Conservation (phyloP, 2,888 invertebrate species). For the Limnephilus marmoratus region DNA sequence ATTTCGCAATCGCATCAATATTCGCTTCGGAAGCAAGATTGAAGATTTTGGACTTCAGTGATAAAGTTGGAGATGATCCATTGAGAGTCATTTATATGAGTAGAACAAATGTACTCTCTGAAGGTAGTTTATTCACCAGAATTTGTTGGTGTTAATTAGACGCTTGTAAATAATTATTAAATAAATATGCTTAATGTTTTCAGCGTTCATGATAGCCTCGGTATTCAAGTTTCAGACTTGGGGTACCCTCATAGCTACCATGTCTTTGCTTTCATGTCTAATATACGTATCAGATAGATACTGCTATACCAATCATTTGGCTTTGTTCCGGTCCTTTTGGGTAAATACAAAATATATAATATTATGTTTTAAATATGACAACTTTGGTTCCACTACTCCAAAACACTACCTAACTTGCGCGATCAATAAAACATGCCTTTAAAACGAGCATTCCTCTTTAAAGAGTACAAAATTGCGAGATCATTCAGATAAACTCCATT, state of each 20-base stretch:
- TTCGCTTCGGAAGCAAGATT: slow-evolving; percentile 55
- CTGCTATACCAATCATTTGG: neutral
- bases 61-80: slow-evolving; percentile 56
- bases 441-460: no score
- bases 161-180: neutral
- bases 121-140: slow-evolving; percentile 35
- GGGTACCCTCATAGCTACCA: neutral
- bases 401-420: no score
- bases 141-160: neutral
- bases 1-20: slow-evolving; percentile 62
- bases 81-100: slow-evolving; percentile 56
- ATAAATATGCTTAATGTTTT: neutral
- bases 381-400: no score
- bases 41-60: slow-evolving; percentile 51
- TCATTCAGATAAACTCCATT: no score
- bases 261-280: slow-evolving; percentile 2
- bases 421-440: no score
- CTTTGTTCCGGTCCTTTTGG: neutral
- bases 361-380: no score
- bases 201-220: slow-evolving; percentile 40
- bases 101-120: slow-evolving; percentile 47
- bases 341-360: neutral
- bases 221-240: slow-evolving; percentile 48
- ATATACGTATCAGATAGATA: slow-evolving; percentile 28
- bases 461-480: no score